Conservation (phyloP, 2,113 vertebrate species). For the Sinocyclocheilus maitianheensis region DNA sequence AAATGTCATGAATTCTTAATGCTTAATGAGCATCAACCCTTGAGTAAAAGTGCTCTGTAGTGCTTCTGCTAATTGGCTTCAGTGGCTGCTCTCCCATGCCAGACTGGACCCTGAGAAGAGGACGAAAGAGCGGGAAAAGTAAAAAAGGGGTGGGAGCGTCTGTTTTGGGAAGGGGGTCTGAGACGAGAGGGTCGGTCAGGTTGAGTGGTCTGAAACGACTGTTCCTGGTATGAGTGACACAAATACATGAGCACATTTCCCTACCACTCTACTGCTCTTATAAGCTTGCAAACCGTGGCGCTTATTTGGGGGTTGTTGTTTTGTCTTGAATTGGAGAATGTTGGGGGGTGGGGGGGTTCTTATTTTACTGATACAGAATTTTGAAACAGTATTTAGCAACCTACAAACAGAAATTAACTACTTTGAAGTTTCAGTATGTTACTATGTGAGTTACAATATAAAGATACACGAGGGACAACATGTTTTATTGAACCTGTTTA, state of each 20-base stretch:
- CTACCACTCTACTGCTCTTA: background rate
- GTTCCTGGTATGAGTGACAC: conserved; percentile 14
- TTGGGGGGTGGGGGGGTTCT: too few species aligned
- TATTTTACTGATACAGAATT: background rate
- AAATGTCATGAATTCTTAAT: conserved; percentile 83
- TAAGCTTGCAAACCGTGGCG: background rate
- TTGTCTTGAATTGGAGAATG: background rate
- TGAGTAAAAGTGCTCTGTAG: conserved; percentile 74
- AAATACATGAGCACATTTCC: background rate
- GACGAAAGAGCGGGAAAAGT: conserved; percentile 60
- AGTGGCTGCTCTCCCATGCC: conserved; percentile 70
- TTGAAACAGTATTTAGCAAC: too few species aligned
- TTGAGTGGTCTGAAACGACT: conserved; percentile 6
- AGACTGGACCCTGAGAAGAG: conserved; percentile 57
- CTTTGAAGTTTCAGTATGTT: too few species aligned
- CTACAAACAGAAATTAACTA: too few species aligned
- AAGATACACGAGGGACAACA: too few species aligned
- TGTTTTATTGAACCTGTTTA: background rate
- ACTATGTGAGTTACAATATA: too few species aligned
- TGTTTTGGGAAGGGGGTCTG: conserved; percentile 43
- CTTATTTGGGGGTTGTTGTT: conserved; percentile 9
- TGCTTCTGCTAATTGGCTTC: conserved; percentile 85
- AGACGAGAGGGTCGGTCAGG: conserved; percentile 14
- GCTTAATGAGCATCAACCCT: conserved; percentile 80
- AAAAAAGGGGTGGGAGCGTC: background rate